Conservation (phyloP, 1,140 invertebrate genomes). For the Mactra quadrangularis region DNA sequence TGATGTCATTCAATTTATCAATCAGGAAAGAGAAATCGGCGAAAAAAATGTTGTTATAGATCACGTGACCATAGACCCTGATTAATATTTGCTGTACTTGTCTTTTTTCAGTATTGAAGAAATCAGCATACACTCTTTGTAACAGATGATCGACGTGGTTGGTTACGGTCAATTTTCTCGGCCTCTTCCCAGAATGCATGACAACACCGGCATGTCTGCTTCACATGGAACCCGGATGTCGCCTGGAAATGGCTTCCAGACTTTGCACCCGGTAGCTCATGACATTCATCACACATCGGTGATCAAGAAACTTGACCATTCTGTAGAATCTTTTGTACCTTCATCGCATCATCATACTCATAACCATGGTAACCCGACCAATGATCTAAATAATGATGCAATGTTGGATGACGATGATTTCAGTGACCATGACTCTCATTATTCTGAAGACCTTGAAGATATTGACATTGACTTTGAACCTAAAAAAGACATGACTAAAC, state of each 20-base stretch:
- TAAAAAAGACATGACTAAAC: slow-evolving; percentile 74
- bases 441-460: slow-evolving; percentile 73
- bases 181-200: slow-evolving; percentile 52
- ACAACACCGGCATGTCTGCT: slow-evolving; percentile 48
- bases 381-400: slow-evolving; percentile 37
- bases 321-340: slow-evolving; percentile 50
- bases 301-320: slow-evolving; percentile 56
- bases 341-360: neutral
- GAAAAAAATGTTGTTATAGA: too few species aligned
- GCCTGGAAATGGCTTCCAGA: slow-evolving; percentile 38
- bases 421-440: slow-evolving; percentile 79
- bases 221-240: slow-evolving; percentile 46
- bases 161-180: slow-evolving; percentile 37
- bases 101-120: slow-evolving; percentile 19
- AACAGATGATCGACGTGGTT: slow-evolving; percentile 56
- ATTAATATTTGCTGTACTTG: too few species aligned
- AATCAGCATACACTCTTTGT: too few species aligned
- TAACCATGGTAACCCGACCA: neutral
- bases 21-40: too few species aligned
- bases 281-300: slow-evolving; percentile 56
- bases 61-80: too few species aligned
- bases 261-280: slow-evolving; percentile 29
- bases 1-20: too few species aligned
- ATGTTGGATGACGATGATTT: slow-evolving; percentile 76
- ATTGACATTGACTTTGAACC: slow-evolving; percentile 53